These are phyloP conservation scores for Calonectris borealis DNA, from an alignment of 2,113 vertebrate genomes.

Conservation along the genomic window DNA sequence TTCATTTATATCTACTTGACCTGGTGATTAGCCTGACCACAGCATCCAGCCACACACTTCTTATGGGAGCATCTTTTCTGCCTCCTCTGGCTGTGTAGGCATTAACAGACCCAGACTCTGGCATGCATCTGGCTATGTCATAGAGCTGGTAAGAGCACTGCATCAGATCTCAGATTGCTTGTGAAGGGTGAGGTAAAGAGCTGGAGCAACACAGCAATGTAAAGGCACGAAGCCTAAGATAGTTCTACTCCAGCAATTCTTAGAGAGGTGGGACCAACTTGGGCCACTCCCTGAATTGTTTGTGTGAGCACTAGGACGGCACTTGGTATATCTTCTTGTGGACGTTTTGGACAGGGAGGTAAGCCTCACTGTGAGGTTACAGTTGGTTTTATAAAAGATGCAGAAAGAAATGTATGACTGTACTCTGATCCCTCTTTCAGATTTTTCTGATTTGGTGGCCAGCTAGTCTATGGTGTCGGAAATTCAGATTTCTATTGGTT, in stretches of 20 bases:
- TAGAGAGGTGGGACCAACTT: neutral
- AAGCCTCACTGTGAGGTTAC: neutral
- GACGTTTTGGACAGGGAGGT: neutral
- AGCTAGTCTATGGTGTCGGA: neutral
- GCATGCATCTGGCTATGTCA: neutral
- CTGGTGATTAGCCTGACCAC: neutral
- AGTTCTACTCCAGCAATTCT: neutral
- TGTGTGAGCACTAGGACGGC: neutral
- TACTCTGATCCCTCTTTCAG: neutral
- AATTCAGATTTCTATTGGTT: neutral
- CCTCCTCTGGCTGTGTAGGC: neutral
- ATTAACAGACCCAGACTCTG: neutral
- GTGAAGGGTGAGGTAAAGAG: neutral
- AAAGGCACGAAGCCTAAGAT: neutral
- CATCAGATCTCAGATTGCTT: neutral
- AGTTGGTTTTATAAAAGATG: neutral
- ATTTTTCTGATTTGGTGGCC: neutral
- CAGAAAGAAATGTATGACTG: neutral
- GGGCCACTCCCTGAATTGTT: neutral
- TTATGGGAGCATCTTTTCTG: neutral
- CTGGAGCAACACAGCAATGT: accelerated
- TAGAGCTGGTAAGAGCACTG: neutral
- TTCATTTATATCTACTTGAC: neutral
- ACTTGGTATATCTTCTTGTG: neutral
- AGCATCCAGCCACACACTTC: neutral